Evolutionary conservation across 37 sponge, comb jelly and placozoan genomes (phyloP), one percentile per base, ranked within the genome.

Genomic region (Aplysina aerophoba): DNA sequence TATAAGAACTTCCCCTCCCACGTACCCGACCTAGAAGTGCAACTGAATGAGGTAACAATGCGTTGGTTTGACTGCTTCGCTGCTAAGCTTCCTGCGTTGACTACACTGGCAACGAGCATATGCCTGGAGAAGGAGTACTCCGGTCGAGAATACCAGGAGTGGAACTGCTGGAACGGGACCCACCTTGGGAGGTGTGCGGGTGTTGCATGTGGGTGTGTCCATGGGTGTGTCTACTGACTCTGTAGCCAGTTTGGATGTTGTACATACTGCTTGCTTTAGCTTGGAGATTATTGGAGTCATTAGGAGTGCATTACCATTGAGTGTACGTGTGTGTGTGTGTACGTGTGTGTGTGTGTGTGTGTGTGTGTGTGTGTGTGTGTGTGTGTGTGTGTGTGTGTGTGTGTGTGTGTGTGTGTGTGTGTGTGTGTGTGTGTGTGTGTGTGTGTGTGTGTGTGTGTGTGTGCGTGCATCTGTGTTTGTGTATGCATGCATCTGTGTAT

Each of bases 311-410:
- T n/a, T n/a, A n/a, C n/a, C n/a, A n/a, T n/a, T n/a, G n/a, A n/a
- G n/a, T 11, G 13, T 65, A 30, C 27, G 66, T 65, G 66, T 65
- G 66, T 65, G 66, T 65, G 66, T 65, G 66, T 65, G 66, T 65
- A 30, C 27, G 66, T 65, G 66, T 65, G 66, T 65, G 66, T 65
- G 66, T 65, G 66, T 65, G 66, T 65, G 66, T 65, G 66, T 65
- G 66, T 65, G 66, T 65, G 66, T 65, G 66, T 65, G 66, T 65
- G 66, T 65, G 66, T 65, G 66, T 65, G 66, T 65, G 66, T 65
- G 13, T 65, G 66, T 8, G 12, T 11, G 66, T 65, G 22, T 16
- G 66, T 65, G 22, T 65, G 13, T 65, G 27, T 65, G 66, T 65
- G 22, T 65, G 13, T 65, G 22, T 65, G 22, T 20, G 22, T 16